A percentile compares a stretch with the other conserved stretches of the same genome.
Conservation (phyloP, 2,113 vertebrate genomes). For the Saimiri boliviensis region DNA sequence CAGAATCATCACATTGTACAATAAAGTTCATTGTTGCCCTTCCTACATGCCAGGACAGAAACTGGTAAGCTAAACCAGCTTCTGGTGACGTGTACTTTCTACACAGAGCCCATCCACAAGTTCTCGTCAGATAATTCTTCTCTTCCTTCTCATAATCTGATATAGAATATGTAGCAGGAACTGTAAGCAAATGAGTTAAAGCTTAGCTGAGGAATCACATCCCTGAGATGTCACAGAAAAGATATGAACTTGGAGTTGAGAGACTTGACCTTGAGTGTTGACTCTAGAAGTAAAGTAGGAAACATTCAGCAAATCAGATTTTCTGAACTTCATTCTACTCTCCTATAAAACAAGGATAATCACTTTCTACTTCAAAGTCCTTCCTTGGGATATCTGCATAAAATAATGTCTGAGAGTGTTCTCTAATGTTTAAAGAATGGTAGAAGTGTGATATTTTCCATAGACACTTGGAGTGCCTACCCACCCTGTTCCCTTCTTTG, state of each 20-base stretch:
- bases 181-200: not conserved
- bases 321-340: not conserved
- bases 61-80: not conserved
- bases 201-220: not conserved
- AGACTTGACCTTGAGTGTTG: not conserved
- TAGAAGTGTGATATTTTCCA: not conserved
- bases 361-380: not conserved
- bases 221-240: not conserved
- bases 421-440: not conserved
- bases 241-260: not conserved
- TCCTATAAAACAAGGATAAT: not conserved
- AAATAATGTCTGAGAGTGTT: not conserved
- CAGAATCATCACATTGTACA: not conserved
- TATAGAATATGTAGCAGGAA: not conserved
- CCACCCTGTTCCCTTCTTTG: not conserved
- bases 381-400: not conserved
- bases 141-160: not conserved
- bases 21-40: not conserved
- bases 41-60: not conserved
- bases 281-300: not conserved
- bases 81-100: not conserved
- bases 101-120: not conserved
- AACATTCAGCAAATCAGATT: not conserved
- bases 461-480: not conserved
- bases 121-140: not conserved